Conservation (phyloP, 2,113 vertebrate species). For the Corythaixoides concolor region DNA sequence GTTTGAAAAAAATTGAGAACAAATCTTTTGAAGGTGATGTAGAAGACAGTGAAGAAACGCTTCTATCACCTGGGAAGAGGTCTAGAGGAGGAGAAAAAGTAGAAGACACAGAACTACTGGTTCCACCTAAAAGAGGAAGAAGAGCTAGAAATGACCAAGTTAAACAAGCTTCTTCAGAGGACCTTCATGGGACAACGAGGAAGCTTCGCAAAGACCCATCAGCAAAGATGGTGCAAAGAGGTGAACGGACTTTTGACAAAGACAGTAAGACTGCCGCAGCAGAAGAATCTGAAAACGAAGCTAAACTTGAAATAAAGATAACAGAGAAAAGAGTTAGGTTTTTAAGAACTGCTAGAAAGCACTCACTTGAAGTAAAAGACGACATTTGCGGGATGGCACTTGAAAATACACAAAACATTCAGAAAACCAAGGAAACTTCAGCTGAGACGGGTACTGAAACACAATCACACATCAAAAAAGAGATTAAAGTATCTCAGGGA, state of each 20-base stretch:
- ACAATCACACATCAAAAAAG: neutral
- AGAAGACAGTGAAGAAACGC: neutral
- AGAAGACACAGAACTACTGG: neutral
- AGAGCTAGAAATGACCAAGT: neutral
- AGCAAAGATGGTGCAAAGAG: neutral
- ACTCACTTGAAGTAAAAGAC: neutral
- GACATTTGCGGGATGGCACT: accelerated
- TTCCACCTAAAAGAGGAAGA: constrained; percentile 13
- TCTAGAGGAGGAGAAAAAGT: neutral
- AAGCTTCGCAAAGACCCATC: neutral
- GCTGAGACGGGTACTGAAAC: neutral
- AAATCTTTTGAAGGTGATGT: neutral
- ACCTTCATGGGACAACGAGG: neutral
- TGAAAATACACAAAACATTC: neutral
- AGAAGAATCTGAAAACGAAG: neutral
- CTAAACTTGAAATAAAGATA: neutral
- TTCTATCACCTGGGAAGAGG: neutral
- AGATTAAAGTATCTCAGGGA: neutral
- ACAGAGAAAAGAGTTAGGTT: neutral
- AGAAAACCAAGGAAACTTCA: neutral
- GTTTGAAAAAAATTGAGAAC: neutral
- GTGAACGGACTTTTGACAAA: neutral
- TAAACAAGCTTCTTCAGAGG: neutral
- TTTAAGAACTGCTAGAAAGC: constrained; percentile 9
- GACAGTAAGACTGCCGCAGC: neutral